Percentiles rank a stretch among this genome's conserved stretches.
Evolutionary conservation across 2,113 vertebrate species (phyloP).

Genomic region (Vicugna pacos): DNA sequence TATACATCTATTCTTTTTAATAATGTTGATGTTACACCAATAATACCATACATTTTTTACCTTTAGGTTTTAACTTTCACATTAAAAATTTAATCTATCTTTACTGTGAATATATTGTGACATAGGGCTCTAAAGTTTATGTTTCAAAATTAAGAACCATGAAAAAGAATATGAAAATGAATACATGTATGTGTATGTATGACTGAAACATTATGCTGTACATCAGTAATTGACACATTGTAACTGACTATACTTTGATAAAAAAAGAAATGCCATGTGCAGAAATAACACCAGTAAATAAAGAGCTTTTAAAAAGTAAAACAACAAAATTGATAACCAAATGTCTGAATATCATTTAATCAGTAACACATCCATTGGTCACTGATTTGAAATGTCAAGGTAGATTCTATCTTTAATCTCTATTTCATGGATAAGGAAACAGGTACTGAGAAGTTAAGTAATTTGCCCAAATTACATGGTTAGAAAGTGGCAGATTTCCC

Average conservation of each 20-base stretch:
- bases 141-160: not conserved
- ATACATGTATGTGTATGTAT: too few relatives aligned
- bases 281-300: too few relatives aligned
- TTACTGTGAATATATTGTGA: not conserved
- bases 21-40: not conserved
- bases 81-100: not conserved
- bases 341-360: not conserved
- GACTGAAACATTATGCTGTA: too few relatives aligned
- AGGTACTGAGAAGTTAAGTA: not conserved
- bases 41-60: not conserved
- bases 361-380: not conserved
- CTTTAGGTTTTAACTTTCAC: not conserved
- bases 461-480: not conserved
- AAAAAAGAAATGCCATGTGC: too few relatives aligned
- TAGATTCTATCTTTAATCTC: not conserved
- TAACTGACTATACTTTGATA: too few relatives aligned
- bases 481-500: not conserved
- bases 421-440: not conserved
- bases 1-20: not conserved
- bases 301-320: too few relatives aligned
- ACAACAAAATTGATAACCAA: not conserved
- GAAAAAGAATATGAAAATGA: too few relatives aligned
- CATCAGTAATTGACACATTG: too few relatives aligned
- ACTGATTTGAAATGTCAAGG: not conserved
- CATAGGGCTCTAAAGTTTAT: not conserved